A percentile compares a stretch with the other conserved stretches of the same genome.
Conservation (phyloP, 2,888 invertebrate genomes). For the Meandrusa payeni region DNA sequence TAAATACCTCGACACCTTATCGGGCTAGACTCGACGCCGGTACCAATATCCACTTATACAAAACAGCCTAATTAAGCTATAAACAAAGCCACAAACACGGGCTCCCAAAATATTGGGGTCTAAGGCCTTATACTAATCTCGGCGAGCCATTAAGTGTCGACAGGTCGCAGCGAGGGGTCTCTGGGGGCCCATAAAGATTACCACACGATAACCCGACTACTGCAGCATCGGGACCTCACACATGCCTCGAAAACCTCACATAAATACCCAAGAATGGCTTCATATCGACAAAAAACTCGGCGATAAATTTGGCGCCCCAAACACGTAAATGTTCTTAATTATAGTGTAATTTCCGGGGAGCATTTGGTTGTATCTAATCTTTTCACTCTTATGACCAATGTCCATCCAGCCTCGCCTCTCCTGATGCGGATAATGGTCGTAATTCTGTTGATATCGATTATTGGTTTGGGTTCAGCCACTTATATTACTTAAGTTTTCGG, state of each 20-base stretch:
- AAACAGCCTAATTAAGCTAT: constrained; percentile 80
- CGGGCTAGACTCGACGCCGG: constrained; percentile 65
- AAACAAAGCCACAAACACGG: constrained; percentile 77
- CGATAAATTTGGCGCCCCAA: constrained; percentile 79
- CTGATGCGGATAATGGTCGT: constrained; percentile 43
- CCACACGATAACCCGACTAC: constrained; percentile 75
- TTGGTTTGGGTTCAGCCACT: constrained; percentile 44
- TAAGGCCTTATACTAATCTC: constrained; percentile 62
- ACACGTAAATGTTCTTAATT: constrained; percentile 79
- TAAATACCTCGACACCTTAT: constrained; percentile 78
- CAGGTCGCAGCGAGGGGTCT: constrained; percentile 72
- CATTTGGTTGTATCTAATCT: constrained; percentile 70
- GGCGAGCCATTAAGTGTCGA: constrained; percentile 73
- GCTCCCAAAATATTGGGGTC: constrained; percentile 63
- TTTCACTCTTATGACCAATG: constrained; percentile 59
- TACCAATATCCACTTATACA: constrained; percentile 69
- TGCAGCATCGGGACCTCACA: constrained; percentile 72
- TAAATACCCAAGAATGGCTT: constrained; percentile 74
- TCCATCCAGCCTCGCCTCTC: constrained; percentile 43
- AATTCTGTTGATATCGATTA: constrained; percentile 55
- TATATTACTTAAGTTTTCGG: constrained; percentile 37
- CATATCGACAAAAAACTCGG: constrained; percentile 77
- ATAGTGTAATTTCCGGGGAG: constrained; percentile 73
- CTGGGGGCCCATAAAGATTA: constrained; percentile 75
- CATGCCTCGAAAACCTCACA: constrained; percentile 60